Base-by-base conservation (phyloP, 2,113 vertebrate species). In the Falcunculus frontatus region DNA sequence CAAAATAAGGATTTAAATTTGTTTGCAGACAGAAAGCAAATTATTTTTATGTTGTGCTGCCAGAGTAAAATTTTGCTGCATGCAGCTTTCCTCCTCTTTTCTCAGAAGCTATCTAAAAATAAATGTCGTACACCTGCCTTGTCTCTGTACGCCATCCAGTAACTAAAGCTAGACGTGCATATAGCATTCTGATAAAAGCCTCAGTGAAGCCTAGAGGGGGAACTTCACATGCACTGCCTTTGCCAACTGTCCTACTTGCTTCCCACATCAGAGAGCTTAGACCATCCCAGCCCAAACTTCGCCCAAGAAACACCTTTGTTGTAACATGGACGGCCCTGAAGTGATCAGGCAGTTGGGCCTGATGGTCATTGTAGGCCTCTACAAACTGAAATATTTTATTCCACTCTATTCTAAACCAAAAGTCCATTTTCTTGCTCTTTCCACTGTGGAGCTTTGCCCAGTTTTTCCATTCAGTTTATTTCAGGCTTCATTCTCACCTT, bases 21-120 rank as follows among this genome's bases (percentile, higher is more conserved):
- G 96, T 95, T 95, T 97, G 93, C 88, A 95, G 84, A 92, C 96
- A 94, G 80, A 94, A 94, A 96, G 73, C 76, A 88, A 94, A 93
- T 93, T 96, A 94, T 96, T 96, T 95, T 95, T 89, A 83, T 84
- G 83, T 90, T 90, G 52, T 63, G 74, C 70, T 96, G 78, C 93
- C 88, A 94, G 94, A 83, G 77, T 90, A 90, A 82, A 96, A 95
- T 92, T 94, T 88, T 86, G 76, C 50, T 90, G 68, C 70, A 86
- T 95, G 76, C 47, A 77, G 50, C 70, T 95, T 95, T 89, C 70
- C 67, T 93, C 60, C 90, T 72, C 69, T 93, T 96, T 75, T 59
- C 76, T 95, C 89, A 95, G 93, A 88, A 92, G 64, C 89, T 75
- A 4, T 76, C 85, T 97, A 94, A 96, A 96, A 96, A 93, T 95